A percentile compares a stretch with the other conserved stretches of the same genome.
Conservation (phyloP, 2,113 vertebrate genomes). For the Perca flavescens region DNA sequence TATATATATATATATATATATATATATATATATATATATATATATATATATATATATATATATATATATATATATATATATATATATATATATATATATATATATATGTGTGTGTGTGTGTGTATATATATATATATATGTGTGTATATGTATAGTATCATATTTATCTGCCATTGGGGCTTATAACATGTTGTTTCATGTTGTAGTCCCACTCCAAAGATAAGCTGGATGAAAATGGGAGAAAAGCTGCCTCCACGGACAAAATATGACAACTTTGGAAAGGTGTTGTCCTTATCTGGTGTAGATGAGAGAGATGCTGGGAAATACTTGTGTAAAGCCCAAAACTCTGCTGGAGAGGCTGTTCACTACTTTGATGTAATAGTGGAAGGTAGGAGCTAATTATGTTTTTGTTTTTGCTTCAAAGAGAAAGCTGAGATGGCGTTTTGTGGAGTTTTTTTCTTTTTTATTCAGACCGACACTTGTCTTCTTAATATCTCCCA, state of each 20-base stretch:
- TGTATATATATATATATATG: too few relatives aligned
- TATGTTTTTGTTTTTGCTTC: conserved; percentile 25
- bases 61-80: too few relatives aligned
- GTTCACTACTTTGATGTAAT: conserved; percentile 88
- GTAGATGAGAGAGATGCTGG: conserved; percentile 86
- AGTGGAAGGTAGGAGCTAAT: conserved; percentile 88
- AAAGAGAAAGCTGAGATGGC: conserved; percentile 15
- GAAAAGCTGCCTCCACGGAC: conserved; percentile 75
- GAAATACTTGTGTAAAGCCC: conserved; percentile 89
- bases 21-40: too few relatives aligned
- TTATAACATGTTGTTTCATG: conserved; percentile 33
- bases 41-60: too few relatives aligned
- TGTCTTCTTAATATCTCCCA: conserved; percentile 70
- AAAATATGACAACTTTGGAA: conserved; percentile 83
- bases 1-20: too few relatives aligned
- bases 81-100: too few relatives aligned
- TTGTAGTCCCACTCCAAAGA: conserved; percentile 89
- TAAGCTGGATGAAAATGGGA: conserved; percentile 88
- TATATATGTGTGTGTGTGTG: neutral
- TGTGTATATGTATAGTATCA: neutral
- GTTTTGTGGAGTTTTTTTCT: conserved; percentile 22
- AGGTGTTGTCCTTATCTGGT: conserved; percentile 86
- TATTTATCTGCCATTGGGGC: neutral
- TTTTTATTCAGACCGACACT: conserved; percentile 30
- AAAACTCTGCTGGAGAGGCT: conserved; percentile 84